Evolutionary conservation across 1,140 invertebrate species (phyloP).

Genomic region (Drosophila suzukii): DNA sequence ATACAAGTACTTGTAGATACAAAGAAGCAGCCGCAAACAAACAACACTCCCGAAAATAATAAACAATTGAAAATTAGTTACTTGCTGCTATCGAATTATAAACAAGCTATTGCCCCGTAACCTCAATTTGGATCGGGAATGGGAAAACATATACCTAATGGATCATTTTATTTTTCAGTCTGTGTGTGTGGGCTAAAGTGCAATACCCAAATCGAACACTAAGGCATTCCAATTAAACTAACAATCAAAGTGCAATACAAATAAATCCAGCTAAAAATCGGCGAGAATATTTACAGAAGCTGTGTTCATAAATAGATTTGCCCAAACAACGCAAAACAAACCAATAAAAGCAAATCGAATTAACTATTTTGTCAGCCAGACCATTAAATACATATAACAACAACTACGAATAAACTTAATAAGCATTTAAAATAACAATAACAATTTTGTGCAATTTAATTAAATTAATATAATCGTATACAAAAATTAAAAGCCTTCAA

Average conservation of each 20-base stretch:
- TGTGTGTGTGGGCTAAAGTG: slow-evolving; percentile 55
- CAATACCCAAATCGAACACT: slow-evolving; percentile 55
- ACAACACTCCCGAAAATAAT: slow-evolving; percentile 14
- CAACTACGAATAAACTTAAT: slow-evolving; percentile 25
- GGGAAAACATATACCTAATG: slow-evolving; percentile 13
- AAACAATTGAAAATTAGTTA: slow-evolving; percentile 43
- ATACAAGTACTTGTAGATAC: slow-evolving; percentile 32
- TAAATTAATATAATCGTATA: slow-evolving; percentile 19
- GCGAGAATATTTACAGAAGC: slow-evolving; percentile 40
- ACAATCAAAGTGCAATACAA: slow-evolving; percentile 54
- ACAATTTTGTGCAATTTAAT: slow-evolving; percentile 45
- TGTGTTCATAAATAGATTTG: slow-evolving; percentile 27
- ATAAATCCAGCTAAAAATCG: slow-evolving; percentile 29
- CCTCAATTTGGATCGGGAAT: slow-evolving; percentile 28
- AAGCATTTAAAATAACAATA: slow-evolving; percentile 39
- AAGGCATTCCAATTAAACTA: slow-evolving; percentile 32
- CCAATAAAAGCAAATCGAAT: slow-evolving; percentile 14
- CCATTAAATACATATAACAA: slow-evolving; percentile 10
- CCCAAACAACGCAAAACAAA: not conserved
- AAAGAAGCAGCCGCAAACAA: slow-evolving; percentile 29
- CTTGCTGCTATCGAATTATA: slow-evolving; percentile 42
- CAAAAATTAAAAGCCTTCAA: slow-evolving; percentile 26
- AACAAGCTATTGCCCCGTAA: slow-evolving; percentile 45
- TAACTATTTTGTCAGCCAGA: slow-evolving; percentile 26
- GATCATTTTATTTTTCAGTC: slow-evolving; percentile 33